Evolutionary conservation across 2,888 invertebrate genomes (phyloP).

Genomic region (Morinoia aosen): DNA sequence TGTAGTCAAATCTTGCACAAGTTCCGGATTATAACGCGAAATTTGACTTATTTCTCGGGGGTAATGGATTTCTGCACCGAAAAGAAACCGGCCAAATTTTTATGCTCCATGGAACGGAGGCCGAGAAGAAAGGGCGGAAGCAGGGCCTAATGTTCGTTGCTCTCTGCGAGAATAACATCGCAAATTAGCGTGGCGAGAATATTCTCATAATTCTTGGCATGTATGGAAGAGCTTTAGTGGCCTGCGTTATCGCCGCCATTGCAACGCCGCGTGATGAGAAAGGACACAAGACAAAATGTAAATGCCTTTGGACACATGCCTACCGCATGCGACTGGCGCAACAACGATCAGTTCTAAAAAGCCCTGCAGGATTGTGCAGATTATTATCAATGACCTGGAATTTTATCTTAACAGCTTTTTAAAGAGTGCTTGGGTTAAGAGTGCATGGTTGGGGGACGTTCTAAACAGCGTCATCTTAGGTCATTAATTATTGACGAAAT

Average conservation of each 20-base stretch:
- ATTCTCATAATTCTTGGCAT: neutral
- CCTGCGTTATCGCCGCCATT: neutral
- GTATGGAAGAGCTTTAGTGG: neutral
- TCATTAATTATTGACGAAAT: too few species aligned
- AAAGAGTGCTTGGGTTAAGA: too few species aligned
- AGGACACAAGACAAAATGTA: neutral
- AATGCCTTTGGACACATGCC: too few species aligned
- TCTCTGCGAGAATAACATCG: neutral
- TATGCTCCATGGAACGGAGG: neutral
- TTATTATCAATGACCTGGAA: too few species aligned
- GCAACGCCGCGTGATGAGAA: neutral
- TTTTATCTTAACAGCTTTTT: too few species aligned
- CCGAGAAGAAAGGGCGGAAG: neutral
- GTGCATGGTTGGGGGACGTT: too few species aligned
- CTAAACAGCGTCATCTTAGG: too few species aligned
- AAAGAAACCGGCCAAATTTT: neutral
- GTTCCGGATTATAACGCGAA: conserved; percentile 9
- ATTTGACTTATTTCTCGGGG: conserved; percentile 1
- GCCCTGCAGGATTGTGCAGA: too few species aligned
- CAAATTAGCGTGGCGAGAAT: neutral
- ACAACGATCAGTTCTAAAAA: too few species aligned
- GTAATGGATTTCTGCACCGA: neutral
- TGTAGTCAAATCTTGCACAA: conserved; percentile 44
- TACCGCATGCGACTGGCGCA: too few species aligned
- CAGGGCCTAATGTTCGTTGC: neutral